These are phyloP conservation scores for Neodon shergylaensis DNA, from an alignment of 2,113 vertebrate genomes.

Conservation along the genomic window DNA sequence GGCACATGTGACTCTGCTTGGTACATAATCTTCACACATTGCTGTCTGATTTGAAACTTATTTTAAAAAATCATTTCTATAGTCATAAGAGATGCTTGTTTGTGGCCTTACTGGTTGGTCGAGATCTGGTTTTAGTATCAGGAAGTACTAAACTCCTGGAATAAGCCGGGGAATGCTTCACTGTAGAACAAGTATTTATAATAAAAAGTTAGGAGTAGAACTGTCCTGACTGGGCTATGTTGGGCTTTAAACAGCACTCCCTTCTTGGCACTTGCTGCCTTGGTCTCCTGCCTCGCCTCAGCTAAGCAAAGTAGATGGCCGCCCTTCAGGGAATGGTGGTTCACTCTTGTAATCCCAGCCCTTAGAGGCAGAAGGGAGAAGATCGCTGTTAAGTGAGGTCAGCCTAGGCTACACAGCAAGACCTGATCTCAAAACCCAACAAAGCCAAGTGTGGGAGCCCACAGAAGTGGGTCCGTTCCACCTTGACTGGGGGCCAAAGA, in stretches of 20 bases:
- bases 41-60: not conserved
- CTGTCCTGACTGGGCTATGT: not conserved
- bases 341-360: not conserved
- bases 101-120: not conserved
- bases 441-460: not conserved
- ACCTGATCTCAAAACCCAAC: not conserved
- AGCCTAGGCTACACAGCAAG: not conserved
- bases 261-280: not conserved
- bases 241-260: not conserved
- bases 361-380: not conserved
- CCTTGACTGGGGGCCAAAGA: too few species aligned
- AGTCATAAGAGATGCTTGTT: not conserved
- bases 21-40: not conserved
- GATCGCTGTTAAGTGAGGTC: not conserved
- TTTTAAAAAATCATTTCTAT: not conserved
- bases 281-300: not conserved
- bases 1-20: not conserved
- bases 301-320: too few species aligned
- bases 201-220: constrained; percentile 20
- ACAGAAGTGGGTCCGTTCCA: too few species aligned
- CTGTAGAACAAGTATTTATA: not conserved
- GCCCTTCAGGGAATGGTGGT: too few species aligned
- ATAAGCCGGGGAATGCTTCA: not conserved
- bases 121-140: not conserved
- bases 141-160: not conserved